phyloP scores from a whole-genome alignment of 1,140 invertebrate genomes.

The Neuroterus valhalla region DNA sequence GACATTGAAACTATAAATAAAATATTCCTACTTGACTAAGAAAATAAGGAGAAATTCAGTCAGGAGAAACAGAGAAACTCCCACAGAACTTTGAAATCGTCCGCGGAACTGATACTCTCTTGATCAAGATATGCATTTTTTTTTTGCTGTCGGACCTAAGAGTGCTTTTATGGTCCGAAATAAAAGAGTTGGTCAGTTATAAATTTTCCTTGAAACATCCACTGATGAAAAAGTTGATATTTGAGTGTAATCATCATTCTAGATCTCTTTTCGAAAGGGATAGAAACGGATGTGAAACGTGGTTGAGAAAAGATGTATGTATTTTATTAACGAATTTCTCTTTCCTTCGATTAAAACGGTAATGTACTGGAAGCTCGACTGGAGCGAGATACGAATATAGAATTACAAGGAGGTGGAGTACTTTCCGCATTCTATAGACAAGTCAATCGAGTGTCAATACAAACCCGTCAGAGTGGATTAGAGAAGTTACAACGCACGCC shows the following conservation, averaged over 20 bases:
- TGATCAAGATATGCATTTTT: too few relatives aligned
- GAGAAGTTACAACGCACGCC: constrained; percentile 13
- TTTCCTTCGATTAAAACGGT: constrained; percentile 28
- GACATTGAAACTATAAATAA: too few relatives aligned
- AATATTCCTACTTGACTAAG: too few relatives aligned
- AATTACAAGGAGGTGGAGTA: constrained; percentile 9
- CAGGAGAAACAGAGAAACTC: too few relatives aligned
- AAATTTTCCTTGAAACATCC: too few relatives aligned
- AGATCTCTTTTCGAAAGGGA: constrained; percentile 1
- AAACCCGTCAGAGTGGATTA: constrained; percentile 3
- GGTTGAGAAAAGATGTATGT: background rate
- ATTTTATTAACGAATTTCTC: constrained; percentile 16
- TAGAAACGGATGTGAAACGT: constrained; percentile 2
- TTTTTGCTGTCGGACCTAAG: too few relatives aligned
- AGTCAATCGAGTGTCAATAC: constrained; percentile 7
- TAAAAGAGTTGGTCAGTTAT: too few relatives aligned
- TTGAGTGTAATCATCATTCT: background rate
- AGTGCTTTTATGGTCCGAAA: too few relatives aligned
- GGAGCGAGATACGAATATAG: background rate
- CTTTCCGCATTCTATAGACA: constrained; percentile 22
- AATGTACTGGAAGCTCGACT: constrained; percentile 11
- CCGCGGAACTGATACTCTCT: too few relatives aligned
- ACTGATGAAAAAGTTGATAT: background rate
- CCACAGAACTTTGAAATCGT: too few relatives aligned
- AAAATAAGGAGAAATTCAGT: too few relatives aligned